Base-by-base conservation (phyloP, 2,113 vertebrate species). In the Sebastes schlegelii region DNA sequence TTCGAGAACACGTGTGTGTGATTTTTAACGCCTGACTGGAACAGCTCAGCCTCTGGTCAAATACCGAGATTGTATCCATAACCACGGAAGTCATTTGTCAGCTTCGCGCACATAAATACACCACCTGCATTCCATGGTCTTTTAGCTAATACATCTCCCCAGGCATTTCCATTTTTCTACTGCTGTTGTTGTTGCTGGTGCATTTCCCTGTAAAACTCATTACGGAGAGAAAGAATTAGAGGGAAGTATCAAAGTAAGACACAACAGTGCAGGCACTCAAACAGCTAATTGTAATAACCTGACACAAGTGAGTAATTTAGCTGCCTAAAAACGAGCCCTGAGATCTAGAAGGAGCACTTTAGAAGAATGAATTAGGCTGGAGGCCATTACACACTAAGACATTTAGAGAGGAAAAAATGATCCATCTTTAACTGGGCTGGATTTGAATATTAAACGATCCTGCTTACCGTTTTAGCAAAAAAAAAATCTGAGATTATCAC, bases 251-350 rank as follows among this genome's bases (percentile, higher is more conserved):
- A 64, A 85, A 88, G 90, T 93, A 90, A 91, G 80, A 88, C 76
- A 84, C 79, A 78, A 79, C 79, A 82, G 82, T 70, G 74, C 76
- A 84, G 84, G 86, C 88, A 84, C 89, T 92, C 90, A 82, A 90
- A 92, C 77, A 74, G 87, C 90, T 94, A 93, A 94, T 94, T 94
- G 92, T 91, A 93, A 94, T 93, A 94, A 95, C 90, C 89, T 92
- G 93, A 93, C 92, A 94, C 88, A 91, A 93, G 91, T 92, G 90
- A 95, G 89, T 93, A 90, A 94, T 94, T 93, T 91, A 89, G 83
- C 77, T 77, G 68, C 87, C 77, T 90, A 81, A 92, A 91, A 92
- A 89, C 66, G 78, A 88, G 86, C 77, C 87, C 77, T 69, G 87
- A 91, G 86, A 92, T 90, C 89, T 73, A 72, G 80, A 85, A 90